Evolutionary conservation across 2,888 invertebrate genomes (phyloP), one percentile per base, ranked within the genome.

Genomic region (Aplocera efformata): DNA sequence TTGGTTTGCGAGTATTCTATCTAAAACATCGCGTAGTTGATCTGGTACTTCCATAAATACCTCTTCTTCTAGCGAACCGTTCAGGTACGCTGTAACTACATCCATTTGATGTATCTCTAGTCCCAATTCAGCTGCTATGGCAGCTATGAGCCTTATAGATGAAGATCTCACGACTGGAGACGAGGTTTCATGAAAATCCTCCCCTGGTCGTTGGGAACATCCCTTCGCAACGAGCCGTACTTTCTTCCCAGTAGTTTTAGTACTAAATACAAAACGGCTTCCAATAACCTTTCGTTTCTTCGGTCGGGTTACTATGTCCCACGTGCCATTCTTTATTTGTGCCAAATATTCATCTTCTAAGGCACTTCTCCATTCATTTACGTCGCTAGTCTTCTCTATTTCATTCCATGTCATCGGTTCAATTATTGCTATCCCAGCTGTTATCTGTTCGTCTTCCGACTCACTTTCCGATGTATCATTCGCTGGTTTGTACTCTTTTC

Each of bases 181-280:
- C 7, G n/a, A 40, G 7, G 40, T 33, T 8, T 40, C 40, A 20
- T 24, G 9, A 20, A 23, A 41, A 23, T 41, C 35, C 1, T 32
- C 3, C 2, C 41, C 34, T 5, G 20, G 6, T 23, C 13, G 11
- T 10, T 41, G 35, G 1, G 34, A 27, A 17, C 11, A 35, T 0
- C 41, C 41, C 7, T 20, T 28, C 4, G 41, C 41, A 2, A 34
- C 31, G 1, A 41, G 6, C 1, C 35, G 21, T 5, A 35, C 41
- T 7, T 30, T 26, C 7, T 27, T 27, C n/a, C n/a, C 7, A 20
- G 3, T 20, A 20, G 3, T 20, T 20, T 6, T 20, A 5, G 4
- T 3, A 5, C 6, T 20, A 6, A 6, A 20, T 6, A 3, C 20
- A 20, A 5, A 6, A 10, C 11, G 10, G 10, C 11, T 27, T 27